Conservation (phyloP, 2,113 vertebrate species). For the Cynoglossus semilaevis region DNA sequence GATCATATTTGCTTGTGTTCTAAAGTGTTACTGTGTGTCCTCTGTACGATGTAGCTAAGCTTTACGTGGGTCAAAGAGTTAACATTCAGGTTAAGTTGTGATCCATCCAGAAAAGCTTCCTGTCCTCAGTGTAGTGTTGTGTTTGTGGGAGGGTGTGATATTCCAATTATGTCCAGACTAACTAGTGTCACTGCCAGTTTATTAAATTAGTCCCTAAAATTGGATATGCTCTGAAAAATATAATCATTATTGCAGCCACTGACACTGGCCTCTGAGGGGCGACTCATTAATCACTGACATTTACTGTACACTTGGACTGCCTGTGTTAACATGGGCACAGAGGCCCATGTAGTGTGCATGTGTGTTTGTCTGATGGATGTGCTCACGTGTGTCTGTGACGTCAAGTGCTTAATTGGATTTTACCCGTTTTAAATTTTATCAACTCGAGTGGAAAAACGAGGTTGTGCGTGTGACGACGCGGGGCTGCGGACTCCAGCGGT, state of each 20-base stretch:
- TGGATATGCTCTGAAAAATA: constrained; percentile 29
- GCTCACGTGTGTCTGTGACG: background rate
- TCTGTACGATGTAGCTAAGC: too few species aligned
- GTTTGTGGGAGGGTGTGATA: background rate
- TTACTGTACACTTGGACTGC: background rate
- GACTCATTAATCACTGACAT: constrained; percentile 25
- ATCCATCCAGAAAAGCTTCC: constrained; percentile 1
- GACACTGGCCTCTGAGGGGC: background rate
- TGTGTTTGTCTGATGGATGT: background rate
- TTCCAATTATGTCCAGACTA: constrained; percentile 27
- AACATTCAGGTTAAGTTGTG: constrained; percentile 7
- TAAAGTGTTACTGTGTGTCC: too few species aligned
- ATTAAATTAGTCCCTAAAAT: constrained; percentile 37
- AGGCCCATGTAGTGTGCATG: background rate
- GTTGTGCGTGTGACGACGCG: background rate
- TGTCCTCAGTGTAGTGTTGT: constrained; percentile 18
- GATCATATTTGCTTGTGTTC: too few species aligned
- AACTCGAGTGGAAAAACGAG: background rate
- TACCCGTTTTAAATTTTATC: background rate
- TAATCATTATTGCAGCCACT: constrained; percentile 11
- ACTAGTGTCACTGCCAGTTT: constrained; percentile 22
- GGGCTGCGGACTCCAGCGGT: background rate
- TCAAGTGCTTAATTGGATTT: background rate
- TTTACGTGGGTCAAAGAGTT: too few species aligned
- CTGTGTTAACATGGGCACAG: constrained; percentile 2